These are phyloP conservation scores for Mamestra brassicae DNA, from an alignment of 2,888 invertebrate species.

Conservation along the genomic window DNA sequence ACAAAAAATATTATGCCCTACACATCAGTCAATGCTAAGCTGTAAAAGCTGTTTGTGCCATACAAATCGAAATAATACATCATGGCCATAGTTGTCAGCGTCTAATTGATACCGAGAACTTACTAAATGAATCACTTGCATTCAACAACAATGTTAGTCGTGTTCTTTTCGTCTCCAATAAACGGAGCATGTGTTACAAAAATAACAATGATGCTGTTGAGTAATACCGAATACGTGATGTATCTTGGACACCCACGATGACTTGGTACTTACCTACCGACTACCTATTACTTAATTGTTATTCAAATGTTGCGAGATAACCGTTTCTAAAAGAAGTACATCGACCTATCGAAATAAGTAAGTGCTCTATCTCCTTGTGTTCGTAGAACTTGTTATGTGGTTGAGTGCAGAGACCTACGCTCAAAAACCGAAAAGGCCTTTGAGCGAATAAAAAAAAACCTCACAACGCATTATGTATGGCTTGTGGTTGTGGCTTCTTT, in stretches of 20 bases:
- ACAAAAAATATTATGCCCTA: not conserved
- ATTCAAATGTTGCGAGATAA: conserved; percentile 20
- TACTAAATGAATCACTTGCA: conserved; percentile 30
- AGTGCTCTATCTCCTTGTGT: not conserved
- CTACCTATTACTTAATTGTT: conserved; percentile 1
- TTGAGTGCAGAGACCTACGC: too few relatives aligned
- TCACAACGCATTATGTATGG: too few relatives aligned
- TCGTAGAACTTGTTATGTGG: not conserved
- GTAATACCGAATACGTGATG: conserved; percentile 49
- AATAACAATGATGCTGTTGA: conserved; percentile 53
- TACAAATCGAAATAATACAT: conserved; percentile 27
- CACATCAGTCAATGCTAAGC: not conserved
- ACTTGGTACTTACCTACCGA: not conserved
- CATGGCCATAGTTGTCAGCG: conserved; percentile 20
- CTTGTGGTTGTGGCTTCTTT: too few relatives aligned
- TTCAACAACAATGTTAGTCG: conserved; percentile 11
- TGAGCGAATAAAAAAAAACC: too few relatives aligned
- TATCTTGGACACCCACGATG: conserved; percentile 47
- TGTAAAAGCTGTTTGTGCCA: conserved; percentile 12
- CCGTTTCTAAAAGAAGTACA: not conserved
- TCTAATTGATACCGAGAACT: conserved; percentile 11
- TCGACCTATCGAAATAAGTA: not conserved
- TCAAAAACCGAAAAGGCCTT: too few relatives aligned
- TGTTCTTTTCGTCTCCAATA: conserved; percentile 22
- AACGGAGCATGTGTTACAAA: conserved; percentile 37